Base-by-base conservation (phyloP, 2,797 vertebrate genomes). In the Phrynocephalus forsythii region DNA sequence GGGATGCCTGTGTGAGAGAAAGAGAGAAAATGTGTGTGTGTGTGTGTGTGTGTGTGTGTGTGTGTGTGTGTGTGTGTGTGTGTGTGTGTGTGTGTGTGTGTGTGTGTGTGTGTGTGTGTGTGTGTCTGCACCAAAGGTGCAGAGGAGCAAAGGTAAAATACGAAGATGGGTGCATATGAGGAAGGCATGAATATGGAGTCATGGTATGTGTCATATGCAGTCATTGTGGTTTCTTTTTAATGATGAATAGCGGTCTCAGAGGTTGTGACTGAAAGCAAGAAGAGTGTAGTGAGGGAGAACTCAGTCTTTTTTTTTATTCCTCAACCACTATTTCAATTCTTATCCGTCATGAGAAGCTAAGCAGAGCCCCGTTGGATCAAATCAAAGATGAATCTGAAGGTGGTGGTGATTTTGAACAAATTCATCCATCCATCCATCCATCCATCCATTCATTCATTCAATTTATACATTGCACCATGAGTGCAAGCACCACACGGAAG, bases 101-200 rank as follows among this genome's bases (percentile, higher is more conserved):
- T 60, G 56, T 60, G 56, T 60, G 56, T 60, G 56, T 60, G 60
- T 63, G 16, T 5, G 16, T 63, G 60, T 20, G 22, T 15, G 85
- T 71, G 83, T 76, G 72, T 87, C 33, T 33, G 33, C 33, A 33
- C 4, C 50, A 87, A 93, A 79, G 68, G 81, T 92, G 91, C 84
- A 91, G 6, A 89, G 86, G 85, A 48, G 79, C 60, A 76, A 92
- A 91, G 86, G 86, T 90, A 91, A 87, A 89, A 90, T 85, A 83
- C 84, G 88, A 82, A 87, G 82, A 84, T 86, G 77, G 85, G 85
- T 86, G 52, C 92, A 91, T 84, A 87, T 81, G 85, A 89, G 91
- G 90, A 94, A 92, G 16, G 85, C 73, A 80, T 80, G 24, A 82
- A 48, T 69, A 48, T 82, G n/a, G 44, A 69, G 7, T 16, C 26